phyloP scores from a whole-genome alignment of 2,888 invertebrate species.

The Eupeodes latifasciatus region DNA sequence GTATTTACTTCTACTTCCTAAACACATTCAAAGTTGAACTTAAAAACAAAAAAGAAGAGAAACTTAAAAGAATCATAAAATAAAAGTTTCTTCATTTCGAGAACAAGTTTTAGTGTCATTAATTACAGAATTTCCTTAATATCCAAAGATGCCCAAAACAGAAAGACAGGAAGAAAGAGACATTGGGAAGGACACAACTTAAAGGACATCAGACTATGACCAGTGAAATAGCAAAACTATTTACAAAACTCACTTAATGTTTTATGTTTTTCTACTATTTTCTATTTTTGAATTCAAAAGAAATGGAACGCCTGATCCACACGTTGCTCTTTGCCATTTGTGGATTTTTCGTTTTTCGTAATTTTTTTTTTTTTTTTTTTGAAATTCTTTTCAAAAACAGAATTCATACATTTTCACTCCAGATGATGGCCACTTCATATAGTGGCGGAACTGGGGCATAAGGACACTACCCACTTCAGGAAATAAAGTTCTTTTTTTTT shows the following conservation, averaged over 20 bases:
- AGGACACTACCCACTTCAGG: constrained; percentile 51
- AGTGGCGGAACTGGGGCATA: constrained; percentile 49
- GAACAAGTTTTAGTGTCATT: background rate
- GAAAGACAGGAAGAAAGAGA: background rate
- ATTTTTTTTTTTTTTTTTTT: background rate
- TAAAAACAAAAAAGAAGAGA: background rate
- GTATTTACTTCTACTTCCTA: no score
- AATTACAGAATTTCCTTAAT: background rate
- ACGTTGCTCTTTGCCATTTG: constrained; percentile 15
- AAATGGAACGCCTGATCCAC: constrained; percentile 33
- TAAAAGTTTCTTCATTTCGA: background rate
- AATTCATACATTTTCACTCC: constrained; percentile 31
- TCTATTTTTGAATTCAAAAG: constrained; percentile 32
- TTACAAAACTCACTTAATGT: constrained; percentile 9
- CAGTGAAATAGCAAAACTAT: constrained; percentile 29
- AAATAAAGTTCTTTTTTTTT: constrained; percentile 33
- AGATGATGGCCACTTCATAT: constrained; percentile 54
- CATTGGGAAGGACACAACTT: background rate
- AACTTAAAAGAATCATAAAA: background rate
- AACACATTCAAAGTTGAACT: background rate
- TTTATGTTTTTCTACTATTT: background rate
- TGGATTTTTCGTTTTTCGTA: constrained; percentile 11
- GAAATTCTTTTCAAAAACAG: no score
- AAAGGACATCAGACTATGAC: background rate
- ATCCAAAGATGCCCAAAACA: background rate